Base-by-base conservation (phyloP, 2,797 vertebrate genomes). In the Oceanodroma leucorhoa region DNA sequence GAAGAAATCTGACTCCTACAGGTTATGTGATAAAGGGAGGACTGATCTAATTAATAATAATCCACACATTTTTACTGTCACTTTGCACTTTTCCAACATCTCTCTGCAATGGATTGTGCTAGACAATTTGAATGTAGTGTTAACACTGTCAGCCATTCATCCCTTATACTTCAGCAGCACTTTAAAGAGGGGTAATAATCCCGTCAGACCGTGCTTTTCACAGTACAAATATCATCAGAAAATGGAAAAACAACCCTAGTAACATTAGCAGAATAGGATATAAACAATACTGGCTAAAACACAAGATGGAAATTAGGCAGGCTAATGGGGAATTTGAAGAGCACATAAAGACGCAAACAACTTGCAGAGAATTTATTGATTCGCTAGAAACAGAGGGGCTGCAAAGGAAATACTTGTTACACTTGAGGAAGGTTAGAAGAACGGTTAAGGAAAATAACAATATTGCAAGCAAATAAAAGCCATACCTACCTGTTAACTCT, bases 301-400 rank as follows among this genome's bases (percentile, higher is more conserved):
- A 60, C 88, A 83, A 87, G 80, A 89, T 95, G 90, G 91, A 94
- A 96, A 87, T 93, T 57, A 64, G 81, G 86, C 81, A 82, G 90
- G 53, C 80, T 64, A 21, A 80, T 60, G 71, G 86, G 81, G 86
- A 93, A 58, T 90, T 46, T 89, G 96, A 92, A 83, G 90, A 96
- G 60, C 90, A 8, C 77, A 77, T 46, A 10, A 77, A 90, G 93
- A 77, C 0, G 1, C 80, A 89, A 91, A 87, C 85, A 90, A 46
- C 66, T 80, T 13, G 5, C 70, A 54, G 86, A 13, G 55, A 64
- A 87, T 93, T 90, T 82, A 89, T 83, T 67, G 88, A 90, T 95
- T 87, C 64, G 55, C 11, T 58, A 26, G 81, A 41, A 95, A 8
- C 55, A 67, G 83, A 9, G 78, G 83, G 77, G n/a, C 83, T 79